phyloP scores from a whole-genome alignment of 2,797 vertebrate species.

The Urophycis tenuis region DNA sequence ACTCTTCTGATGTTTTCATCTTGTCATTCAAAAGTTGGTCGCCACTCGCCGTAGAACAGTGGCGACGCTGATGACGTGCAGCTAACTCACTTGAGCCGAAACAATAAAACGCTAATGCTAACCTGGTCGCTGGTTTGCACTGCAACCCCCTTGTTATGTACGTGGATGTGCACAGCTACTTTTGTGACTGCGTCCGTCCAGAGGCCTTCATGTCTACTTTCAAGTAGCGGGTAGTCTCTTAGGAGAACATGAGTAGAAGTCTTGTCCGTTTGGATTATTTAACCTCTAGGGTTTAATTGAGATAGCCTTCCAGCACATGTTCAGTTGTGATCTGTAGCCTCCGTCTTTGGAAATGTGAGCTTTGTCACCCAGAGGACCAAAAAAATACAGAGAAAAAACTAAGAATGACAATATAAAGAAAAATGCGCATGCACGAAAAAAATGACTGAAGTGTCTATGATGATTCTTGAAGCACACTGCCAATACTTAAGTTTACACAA shows the following conservation, averaged over 20 bases:
- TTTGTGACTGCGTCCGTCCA: neutral
- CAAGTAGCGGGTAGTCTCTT: neutral
- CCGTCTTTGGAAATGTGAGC: neutral
- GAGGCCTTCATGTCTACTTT: neutral
- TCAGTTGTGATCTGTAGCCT: too few species aligned
- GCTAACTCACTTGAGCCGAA: neutral
- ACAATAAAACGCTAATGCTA: neutral
- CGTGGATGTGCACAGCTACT: neutral
- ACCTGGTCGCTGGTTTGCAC: neutral
- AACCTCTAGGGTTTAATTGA: neutral
- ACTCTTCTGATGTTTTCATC: neutral
- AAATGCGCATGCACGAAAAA: neutral
- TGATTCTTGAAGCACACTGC: neutral
- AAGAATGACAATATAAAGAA: neutral
- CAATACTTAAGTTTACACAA: neutral
- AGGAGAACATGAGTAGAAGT: neutral
- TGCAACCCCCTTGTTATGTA: neutral
- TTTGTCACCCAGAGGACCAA: neutral
- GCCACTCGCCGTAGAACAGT: neutral
- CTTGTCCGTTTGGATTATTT: neutral
- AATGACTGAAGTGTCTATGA: neutral
- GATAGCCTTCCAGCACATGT: too few species aligned
- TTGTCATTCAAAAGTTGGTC: neutral
- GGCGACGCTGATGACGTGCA: neutral
- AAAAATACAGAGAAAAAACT: neutral